These are phyloP conservation scores for Sebastes jordani DNA, from an alignment of 2,797 vertebrate genomes.

Conservation along the genomic window DNA sequence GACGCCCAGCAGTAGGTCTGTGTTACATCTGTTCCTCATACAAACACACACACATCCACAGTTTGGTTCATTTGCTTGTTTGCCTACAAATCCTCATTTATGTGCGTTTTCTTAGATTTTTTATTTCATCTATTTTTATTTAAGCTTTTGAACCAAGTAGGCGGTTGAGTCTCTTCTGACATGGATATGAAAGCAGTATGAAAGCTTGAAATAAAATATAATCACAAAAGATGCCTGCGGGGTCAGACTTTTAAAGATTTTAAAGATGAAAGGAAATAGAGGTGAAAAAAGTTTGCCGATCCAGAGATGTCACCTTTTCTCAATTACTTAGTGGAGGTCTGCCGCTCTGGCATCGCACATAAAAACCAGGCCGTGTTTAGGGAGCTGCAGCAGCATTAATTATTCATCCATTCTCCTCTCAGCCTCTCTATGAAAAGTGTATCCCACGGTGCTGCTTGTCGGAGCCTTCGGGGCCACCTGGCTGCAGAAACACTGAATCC, in stretches of 20 bases:
- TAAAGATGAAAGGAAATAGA: not conserved
- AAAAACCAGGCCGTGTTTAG: slow-evolving; percentile 7
- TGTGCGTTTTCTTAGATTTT: not conserved
- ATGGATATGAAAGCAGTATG: not conserved
- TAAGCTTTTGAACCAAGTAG: not conserved
- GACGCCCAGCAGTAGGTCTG: too few species aligned
- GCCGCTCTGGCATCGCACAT: not conserved
- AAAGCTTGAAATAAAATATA: slow-evolving; percentile 1
- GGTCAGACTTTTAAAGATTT: slow-evolving; percentile 4
- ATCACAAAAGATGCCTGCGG: not conserved
- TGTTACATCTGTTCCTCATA: too few species aligned
- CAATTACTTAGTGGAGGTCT: not conserved
- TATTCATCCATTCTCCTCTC: slow-evolving; percentile 60
- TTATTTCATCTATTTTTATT: not conserved
- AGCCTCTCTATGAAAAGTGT: slow-evolving; percentile 53
- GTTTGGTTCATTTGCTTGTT: not conserved
- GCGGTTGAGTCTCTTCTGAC: not conserved
- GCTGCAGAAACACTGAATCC: slow-evolving; percentile 69
- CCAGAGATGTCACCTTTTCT: slow-evolving; percentile 21
- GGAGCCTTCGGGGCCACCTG: slow-evolving; percentile 62
- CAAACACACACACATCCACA: too few species aligned
- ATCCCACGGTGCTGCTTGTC: slow-evolving; percentile 23
- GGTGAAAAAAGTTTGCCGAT: not conserved
- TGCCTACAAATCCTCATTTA: not conserved
- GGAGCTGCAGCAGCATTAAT: slow-evolving; percentile 54